Base-by-base conservation (phyloP, 1,140 invertebrate species). In the Bursaphelenchus mucronatus region DNA sequence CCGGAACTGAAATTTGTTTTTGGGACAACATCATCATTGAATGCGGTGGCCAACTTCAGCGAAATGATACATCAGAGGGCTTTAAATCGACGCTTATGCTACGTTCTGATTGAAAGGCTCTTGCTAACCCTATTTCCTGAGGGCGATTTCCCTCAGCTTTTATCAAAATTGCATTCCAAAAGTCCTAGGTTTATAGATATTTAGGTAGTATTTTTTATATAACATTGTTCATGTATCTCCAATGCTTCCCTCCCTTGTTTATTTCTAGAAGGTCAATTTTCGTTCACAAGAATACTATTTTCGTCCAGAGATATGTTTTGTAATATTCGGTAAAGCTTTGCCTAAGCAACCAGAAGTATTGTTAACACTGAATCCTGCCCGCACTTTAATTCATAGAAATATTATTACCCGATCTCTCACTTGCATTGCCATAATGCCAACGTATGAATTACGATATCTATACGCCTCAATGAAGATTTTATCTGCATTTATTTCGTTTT, bases 1-100 rank as follows among this genome's bases (percentile, higher is more conserved):
- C 91, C 94, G 84, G 91, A 96, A 82, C 82, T 96, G 56, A 88
- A 90, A 76, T 90, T 91, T 81, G 88, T 95, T 70, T 89, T 95
- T 67, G 92, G 93, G 0, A 90, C 88, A 68, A 90, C 94, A 75
- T 92, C 91, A 7, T 90, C 90, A 8, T 83, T 90, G 40, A 86
- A 88, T 62, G 92, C 92, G n/a, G 83, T 94, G 0, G 82, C 90
- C n/a, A 88, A 88, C 43, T 87, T 94, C 4, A 94, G 93, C 79
- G 89, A 92, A 75, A 84, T 94, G 69, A 83, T 93, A 73, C 92
- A 95, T 85, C 86, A 89, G 67, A 87, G 88, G 72, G 86, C 88
- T 62, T 86, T 95, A 30, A 96, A 96, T 82, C 87, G 87, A 73
- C 86, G 93, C 75, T 84, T 95, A 55, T 80, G 91, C 15, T 90